Base-by-base conservation (phyloP, 2,113 vertebrate genomes). In the Poeciliopsis occidentalis region DNA sequence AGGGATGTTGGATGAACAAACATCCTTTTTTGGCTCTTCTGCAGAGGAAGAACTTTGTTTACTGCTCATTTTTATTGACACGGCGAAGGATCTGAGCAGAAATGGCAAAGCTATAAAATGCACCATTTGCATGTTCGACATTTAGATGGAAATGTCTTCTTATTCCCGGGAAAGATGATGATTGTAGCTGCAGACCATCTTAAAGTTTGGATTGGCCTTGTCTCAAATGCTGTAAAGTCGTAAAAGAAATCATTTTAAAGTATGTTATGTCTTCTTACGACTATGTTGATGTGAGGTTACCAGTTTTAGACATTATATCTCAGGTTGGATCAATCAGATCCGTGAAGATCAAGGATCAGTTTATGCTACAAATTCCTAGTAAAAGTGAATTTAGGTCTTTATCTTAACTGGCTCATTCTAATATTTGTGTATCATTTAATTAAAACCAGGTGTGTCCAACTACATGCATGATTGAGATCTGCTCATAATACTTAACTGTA, bases 1-100 rank as follows among this genome's bases (percentile, higher is more conserved):
- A 0, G 19, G 12, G 60, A 72, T 65, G 44, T 51, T 83, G 12
- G 65, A 61, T 62, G 15, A 29, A 15, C 26, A 31, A 29, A 72
- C 37, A 51, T 67, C 29, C 61, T 4, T 29, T 32, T 76, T 44
- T 66, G 12, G 63, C 31, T 57, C 19, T 17, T 75, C 41, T 60
- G 11, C 8, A 72, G 60, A 60, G 17, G 24, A 44, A 70, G 27
- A 54, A 32, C 41, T 34, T 8, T 71, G 3, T n/a, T 27, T 0
- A 22, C 24, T 6, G 17, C 26, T 15, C 24, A 34, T 26, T 41
- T 39, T 31, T 41, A 13, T 11, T 41, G 64, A 24, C 3, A 30
- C 12, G 26, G 10, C 15, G 4, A 22, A 24, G 27, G 11, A 12
- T 10, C 15, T 51, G 2, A 47, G 66, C n/a, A 67, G 66, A 47